Percentiles rank a stretch among this genome's conserved stretches.
These are phyloP conservation scores for Azemiops feae DNA, from an alignment of 2,113 vertebrate genomes.

Conservation along the genomic window DNA sequence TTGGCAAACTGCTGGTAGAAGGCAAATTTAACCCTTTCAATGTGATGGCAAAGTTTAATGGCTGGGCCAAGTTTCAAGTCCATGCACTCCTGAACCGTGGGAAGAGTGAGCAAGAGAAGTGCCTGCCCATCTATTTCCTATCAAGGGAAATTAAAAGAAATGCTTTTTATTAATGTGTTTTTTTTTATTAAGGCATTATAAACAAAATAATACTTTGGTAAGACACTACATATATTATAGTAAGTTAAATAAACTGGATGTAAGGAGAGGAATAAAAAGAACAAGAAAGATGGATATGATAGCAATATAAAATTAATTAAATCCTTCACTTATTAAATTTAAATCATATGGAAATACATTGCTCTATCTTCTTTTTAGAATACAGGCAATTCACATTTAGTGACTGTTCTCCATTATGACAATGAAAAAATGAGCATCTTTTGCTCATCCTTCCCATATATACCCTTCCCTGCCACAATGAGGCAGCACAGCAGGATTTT, in stretches of 20 bases:
- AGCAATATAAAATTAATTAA: neutral
- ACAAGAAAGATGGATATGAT: neutral
- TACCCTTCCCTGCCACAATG: neutral
- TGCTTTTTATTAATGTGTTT: neutral
- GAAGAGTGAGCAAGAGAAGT: constrained; percentile 91
- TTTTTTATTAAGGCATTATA: neutral
- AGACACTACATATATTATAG: neutral
- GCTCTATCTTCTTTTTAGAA: no score
- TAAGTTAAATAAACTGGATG: neutral
- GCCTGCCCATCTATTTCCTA: constrained; percentile 99
- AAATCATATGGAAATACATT: no score
- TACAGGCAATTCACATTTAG: no score
- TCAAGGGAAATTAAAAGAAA: constrained; percentile 43
- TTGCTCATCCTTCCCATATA: neutral
- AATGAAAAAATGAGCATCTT: neutral
- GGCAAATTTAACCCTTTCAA: constrained; percentile 95
- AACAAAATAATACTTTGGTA: neutral
- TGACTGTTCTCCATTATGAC: no score
- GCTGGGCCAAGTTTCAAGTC: constrained; percentile 96
- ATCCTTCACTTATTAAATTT: no score
- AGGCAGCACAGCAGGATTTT: neutral
- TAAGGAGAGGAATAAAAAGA: neutral
- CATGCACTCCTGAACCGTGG: constrained; percentile 98
- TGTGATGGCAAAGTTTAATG: constrained; percentile 97
- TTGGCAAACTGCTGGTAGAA: constrained; percentile 98